Conservation (phyloP, 2,797 vertebrate species). For the Alfaro cultratus region DNA sequence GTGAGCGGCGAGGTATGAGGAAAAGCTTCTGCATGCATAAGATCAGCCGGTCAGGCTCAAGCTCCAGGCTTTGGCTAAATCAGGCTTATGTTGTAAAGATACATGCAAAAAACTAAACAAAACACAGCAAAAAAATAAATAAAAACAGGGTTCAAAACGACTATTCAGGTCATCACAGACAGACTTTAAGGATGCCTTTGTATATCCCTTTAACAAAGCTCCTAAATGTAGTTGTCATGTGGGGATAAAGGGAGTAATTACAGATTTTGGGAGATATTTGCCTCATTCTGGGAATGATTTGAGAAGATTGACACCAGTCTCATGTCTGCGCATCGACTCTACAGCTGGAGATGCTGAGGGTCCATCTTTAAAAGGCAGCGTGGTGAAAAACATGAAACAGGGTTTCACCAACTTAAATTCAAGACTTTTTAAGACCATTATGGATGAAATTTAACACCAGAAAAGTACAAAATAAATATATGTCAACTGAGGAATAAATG, state of each 20-base stretch:
- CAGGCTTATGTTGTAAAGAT: slow-evolving; percentile 66
- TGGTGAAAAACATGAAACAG: neutral
- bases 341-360: neutral
- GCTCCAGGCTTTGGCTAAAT: slow-evolving; percentile 65
- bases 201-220: slow-evolving; percentile 44
- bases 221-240: slow-evolving; percentile 51
- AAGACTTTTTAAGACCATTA: too few species aligned
- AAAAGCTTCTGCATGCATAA: slow-evolving; percentile 72
- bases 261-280: slow-evolving; percentile 26
- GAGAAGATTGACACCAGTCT: slow-evolving; percentile 3
- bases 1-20: slow-evolving; percentile 51
- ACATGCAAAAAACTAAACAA: slow-evolving; percentile 71
- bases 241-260: slow-evolving; percentile 21
- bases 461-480: too few species aligned
- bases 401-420: too few species aligned
- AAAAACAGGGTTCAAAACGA: slow-evolving; percentile 40
- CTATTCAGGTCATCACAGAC: slow-evolving; percentile 37
- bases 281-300: slow-evolving; percentile 6
- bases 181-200: slow-evolving; percentile 45
- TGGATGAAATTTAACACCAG: too few species aligned
- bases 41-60: slow-evolving; percentile 62
- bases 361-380: neutral
- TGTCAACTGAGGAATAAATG: too few species aligned
- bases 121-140: slow-evolving; percentile 20
- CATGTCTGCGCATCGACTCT: neutral